These are phyloP conservation scores for Lethrus apterus DNA, from an alignment of 1,140 invertebrate genomes.

Conservation along the genomic window DNA sequence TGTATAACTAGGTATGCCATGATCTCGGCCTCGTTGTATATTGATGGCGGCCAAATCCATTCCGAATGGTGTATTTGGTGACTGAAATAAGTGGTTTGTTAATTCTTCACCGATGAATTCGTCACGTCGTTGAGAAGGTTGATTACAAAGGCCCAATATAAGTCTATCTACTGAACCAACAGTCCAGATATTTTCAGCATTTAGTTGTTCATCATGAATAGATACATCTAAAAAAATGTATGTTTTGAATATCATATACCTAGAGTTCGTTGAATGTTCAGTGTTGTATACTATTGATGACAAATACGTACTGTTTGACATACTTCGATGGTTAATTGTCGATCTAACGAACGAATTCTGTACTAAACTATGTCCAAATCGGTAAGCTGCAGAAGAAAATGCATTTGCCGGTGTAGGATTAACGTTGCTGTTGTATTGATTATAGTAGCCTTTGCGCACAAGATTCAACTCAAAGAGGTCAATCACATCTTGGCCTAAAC, in stretches of 20 bases:
- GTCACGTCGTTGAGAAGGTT: conserved; percentile 70
- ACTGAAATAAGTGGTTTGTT: conserved; percentile 83
- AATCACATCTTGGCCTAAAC: conserved; percentile 57
- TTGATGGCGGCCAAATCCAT: conserved; percentile 87
- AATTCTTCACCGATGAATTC: conserved; percentile 76
- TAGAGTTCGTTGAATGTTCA: too few species aligned
- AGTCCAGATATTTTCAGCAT: conserved; percentile 54
- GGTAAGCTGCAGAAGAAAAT: conserved; percentile 90
- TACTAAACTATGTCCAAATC: conserved; percentile 92
- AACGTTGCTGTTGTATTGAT: conserved; percentile 68
- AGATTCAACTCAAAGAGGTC: conserved; percentile 62
- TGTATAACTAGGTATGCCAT: conserved; percentile 78
- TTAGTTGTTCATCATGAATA: conserved; percentile 65
- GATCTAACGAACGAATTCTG: conserved; percentile 65
- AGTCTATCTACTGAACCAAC: conserved; percentile 72
- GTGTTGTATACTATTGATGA: neutral
- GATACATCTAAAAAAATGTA: conserved; percentile 57
- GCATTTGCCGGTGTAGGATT: conserved; percentile 85
- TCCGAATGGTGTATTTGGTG: conserved; percentile 60
- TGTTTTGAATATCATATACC: neutral
- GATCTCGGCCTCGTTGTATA: conserved; percentile 82
- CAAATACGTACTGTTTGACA: conserved; percentile 56
- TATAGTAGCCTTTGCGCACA: conserved; percentile 55
- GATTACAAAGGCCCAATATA: conserved; percentile 66
- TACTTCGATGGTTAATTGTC: conserved; percentile 54